These are phyloP conservation scores for Elaphurus davidianus DNA, from an alignment of 2,113 vertebrate species.

Conservation along the genomic window DNA sequence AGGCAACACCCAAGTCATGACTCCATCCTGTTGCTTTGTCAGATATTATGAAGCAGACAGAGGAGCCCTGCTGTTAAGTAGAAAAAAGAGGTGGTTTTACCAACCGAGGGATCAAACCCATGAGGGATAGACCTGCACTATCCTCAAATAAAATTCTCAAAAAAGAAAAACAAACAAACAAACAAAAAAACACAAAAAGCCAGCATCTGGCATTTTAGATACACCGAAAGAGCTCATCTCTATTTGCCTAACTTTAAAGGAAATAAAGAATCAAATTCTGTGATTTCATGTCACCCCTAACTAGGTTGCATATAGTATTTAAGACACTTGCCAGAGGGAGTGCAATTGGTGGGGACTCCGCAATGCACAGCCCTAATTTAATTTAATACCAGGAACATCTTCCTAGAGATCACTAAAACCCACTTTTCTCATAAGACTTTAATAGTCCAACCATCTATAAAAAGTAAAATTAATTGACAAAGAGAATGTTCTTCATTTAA, in stretches of 20 bases:
- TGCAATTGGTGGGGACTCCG: neutral
- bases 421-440: conserved; percentile 40
- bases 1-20: neutral
- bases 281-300: conserved; percentile 57
- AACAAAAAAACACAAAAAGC: neutral
- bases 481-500: conserved; percentile 56
- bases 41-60: neutral
- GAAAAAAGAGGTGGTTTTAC: neutral
- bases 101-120: neutral
- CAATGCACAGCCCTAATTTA: conserved; percentile 67
- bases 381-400: conserved; percentile 62
- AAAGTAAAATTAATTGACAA: conserved; percentile 52
- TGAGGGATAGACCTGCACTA: neutral
- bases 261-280: neutral
- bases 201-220: neutral
- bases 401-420: conserved; percentile 56
- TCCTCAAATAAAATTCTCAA: neutral
- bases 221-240: neutral
- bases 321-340: conserved; percentile 52
- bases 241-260: conserved; percentile 12
- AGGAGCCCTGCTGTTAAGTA: neutral
- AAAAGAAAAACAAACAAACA: neutral
- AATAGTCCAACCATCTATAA: conserved; percentile 34
- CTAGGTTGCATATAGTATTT: conserved; percentile 57
- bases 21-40: neutral